Evolutionary conservation across 2,888 invertebrate genomes (phyloP), one percentile per base, ranked within the genome.

Genomic region (Idaea dimidiata): DNA sequence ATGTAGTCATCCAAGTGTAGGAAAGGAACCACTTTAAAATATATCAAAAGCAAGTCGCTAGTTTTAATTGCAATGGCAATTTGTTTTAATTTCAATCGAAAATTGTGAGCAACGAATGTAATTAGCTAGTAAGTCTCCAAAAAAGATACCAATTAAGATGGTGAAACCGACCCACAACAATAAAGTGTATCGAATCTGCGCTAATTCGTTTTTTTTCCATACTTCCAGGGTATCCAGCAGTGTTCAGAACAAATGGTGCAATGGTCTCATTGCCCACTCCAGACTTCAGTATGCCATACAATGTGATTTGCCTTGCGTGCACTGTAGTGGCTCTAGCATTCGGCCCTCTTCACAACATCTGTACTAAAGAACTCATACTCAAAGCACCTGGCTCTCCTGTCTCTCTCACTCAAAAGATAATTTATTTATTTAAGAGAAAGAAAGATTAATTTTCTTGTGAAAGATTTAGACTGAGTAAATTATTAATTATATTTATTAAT

Each of bases 201-300:
- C 24, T 33, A 24, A 63, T 59, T 57, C 53, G 5, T 16, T 60
- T 68, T 66, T 62, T 73, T 70, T 62, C 63, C 67, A 32, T 88
- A 1, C 18, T 56, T 88, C 67, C 81, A 83, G 95, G 95, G 78
- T 97, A 97, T 82, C 93, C 96, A 66, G 94, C 97, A 1, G 94
- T 96, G 72, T 87, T 97, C 64, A 94, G 96, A 63, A 97, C 97
- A 0, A 97, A 97, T 88, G 94, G 95, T 58, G 94, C 99, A 66
- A 95, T 99, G 74, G 96, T 99, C 10, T 97, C 97, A 16, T 91
- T 99, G 69, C 99, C 99, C 0, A 99, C 99, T 0, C 99, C 99
- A 0, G 99, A 99, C 89, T 99, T 99, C 87, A 99, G 99, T 84
- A 99, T 99, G 99, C 99, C 99, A 0, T 99, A 99, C 87, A 99